Evolutionary conservation across 2,888 invertebrate genomes (phyloP).

Genomic region (Geophilus truncorum): DNA sequence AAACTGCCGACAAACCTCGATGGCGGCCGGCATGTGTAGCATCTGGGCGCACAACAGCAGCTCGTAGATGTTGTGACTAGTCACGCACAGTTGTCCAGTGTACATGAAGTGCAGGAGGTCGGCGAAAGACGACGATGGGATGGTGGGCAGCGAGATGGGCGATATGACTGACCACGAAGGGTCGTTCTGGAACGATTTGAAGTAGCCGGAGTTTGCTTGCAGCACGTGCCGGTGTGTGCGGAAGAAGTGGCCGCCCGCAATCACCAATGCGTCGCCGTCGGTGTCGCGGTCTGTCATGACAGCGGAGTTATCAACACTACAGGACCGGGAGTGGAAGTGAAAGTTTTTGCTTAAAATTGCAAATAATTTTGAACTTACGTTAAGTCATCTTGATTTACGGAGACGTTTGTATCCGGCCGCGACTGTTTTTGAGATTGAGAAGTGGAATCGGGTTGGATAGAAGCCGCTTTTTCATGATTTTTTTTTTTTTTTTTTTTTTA

Average conservation of each 20-base stretch:
- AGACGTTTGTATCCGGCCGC: no score
- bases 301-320: neutral
- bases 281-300: slow-evolving; percentile 9
- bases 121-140: slow-evolving; percentile 54
- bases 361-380: no score
- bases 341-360: no score
- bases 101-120: slow-evolving; percentile 69
- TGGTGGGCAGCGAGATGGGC: slow-evolving; percentile 41
- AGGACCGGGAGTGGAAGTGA: no score
- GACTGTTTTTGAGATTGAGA: neutral
- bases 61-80: slow-evolving; percentile 62
- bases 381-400: no score
- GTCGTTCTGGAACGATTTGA: slow-evolving; percentile 43
- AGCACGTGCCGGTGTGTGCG: slow-evolving; percentile 63
- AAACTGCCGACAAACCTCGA: slow-evolving; percentile 54
- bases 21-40: slow-evolving; percentile 65
- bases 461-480: neutral
- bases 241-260: slow-evolving; percentile 57
- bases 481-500: neutral
- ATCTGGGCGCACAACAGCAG: slow-evolving; percentile 63
- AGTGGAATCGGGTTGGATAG: neutral
- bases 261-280: slow-evolving; percentile 56
- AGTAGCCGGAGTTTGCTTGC: slow-evolving; percentile 64
- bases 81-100: slow-evolving; percentile 65
- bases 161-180: neutral